Base-by-base conservation (phyloP, 2,113 vertebrate genomes). In the Gorsachius goisagi region DNA sequence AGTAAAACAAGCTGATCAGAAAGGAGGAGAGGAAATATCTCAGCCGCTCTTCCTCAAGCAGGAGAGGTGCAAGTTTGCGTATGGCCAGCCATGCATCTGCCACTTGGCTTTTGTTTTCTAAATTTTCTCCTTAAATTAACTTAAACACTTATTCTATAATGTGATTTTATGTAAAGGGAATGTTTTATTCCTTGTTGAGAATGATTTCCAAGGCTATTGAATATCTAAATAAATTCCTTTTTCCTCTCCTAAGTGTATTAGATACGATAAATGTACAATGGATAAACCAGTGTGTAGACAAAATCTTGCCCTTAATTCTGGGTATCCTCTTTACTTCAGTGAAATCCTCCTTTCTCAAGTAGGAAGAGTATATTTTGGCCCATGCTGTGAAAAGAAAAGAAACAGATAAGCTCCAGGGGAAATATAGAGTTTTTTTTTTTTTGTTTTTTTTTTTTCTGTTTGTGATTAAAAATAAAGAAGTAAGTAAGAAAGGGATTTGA, bases 381-480 rank as follows among this genome's bases (percentile, higher is more conserved):
- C n/a, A 21, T 20, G 22, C n/a, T 63, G 37, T 88, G 77, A 79
- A 87, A 91, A 82, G 35, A 88, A 13, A 73, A 81, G 62, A 67
- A 68, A 14, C 32, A 85, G 80, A 96, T 89, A 78, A 87, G 37
- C 85, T 87, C 35, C 23, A 26, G 73, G 56, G n/a, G 19, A 20
- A 93, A 76, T 85, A 85, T 1, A 39, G 47, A 49, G 39, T 49
- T 49, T 16, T 69, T 69, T 45, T 16, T 44, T 44, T 39, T 39
- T 33, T 79, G 9, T 6, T 82, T 47, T 86, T 55, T 71, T 66
- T 59, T 69, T 59, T 37, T 22, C 52, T 91, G 63, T 77, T 87
- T 88, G 49, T 71, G 91, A 96, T 97, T 95, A 87, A 96, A 97
- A 98, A 94, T 64, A 64, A 83, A 94, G 74, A 58, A 86, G 89